Evolutionary conservation across 2,888 invertebrate species (phyloP).

Genomic region (Schrankia costaestrigalis): DNA sequence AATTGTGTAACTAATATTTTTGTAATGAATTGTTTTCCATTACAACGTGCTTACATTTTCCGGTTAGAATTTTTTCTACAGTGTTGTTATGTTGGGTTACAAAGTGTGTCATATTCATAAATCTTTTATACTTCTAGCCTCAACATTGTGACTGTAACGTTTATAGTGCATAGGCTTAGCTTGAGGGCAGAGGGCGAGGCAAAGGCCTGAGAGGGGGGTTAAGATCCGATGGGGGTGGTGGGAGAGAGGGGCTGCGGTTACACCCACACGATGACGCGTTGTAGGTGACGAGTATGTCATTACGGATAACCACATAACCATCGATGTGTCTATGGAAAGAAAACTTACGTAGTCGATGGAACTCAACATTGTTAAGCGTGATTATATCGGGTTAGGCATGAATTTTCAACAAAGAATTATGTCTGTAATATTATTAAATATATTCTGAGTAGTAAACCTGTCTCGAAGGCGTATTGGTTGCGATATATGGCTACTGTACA

Average conservation of each 20-base stretch:
- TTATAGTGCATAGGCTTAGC: conserved; percentile 17
- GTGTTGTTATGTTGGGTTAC: too few species aligned
- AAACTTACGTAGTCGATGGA: conserved; percentile 15
- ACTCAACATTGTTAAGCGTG: neutral
- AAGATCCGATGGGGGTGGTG: conserved; percentile 11
- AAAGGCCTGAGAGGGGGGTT: conserved; percentile 15
- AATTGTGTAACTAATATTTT: too few species aligned
- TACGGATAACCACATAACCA: conserved; percentile 26
- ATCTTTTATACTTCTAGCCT: conserved; percentile 13
- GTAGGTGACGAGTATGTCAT: conserved; percentile 25
- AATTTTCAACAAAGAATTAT: too few species aligned
- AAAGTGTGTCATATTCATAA: too few species aligned
- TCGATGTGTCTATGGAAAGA: conserved; percentile 11
- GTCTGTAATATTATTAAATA: neutral
- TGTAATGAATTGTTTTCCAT: too few species aligned
- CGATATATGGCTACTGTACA: too few species aligned
- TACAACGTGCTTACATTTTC: too few species aligned
- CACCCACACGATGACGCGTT: conserved; percentile 51
- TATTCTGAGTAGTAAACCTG: too few species aligned
- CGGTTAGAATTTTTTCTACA: too few species aligned
- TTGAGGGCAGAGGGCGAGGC: conserved; percentile 20
- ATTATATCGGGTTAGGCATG: too few species aligned
- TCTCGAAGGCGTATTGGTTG: too few species aligned
- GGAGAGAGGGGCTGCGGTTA: conserved; percentile 33
- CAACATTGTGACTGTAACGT: conserved; percentile 8